Base-by-base conservation (phyloP, 2,797 vertebrate genomes). In the Lutjanus argentimaculatus region DNA sequence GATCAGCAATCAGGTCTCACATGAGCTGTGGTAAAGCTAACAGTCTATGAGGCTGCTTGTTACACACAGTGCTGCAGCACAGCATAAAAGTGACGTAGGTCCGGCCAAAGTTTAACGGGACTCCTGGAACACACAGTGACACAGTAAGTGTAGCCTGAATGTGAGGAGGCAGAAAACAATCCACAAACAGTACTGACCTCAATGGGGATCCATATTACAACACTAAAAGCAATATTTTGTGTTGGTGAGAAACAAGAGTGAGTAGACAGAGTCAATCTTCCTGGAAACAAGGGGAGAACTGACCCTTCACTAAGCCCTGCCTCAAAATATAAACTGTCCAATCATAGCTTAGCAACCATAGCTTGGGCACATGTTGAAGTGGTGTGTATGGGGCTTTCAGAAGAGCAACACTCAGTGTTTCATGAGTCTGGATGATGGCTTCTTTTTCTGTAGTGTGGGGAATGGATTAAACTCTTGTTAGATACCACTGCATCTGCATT, bases 1-100 rank as follows among this genome's bases (percentile, higher is more conserved):
- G 19, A 75, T 79, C 56, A 25, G 6, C 11, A 13, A 79, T 79
- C 42, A 67, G 81, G 40, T 40, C 68, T 80, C 80, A 74, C 15
- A 22, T 45, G 81, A 73, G 43, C 61, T 72, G 77, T 6, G 40
- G 77, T 65, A 4, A 19, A 43, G 25, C 7, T 6, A 19, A 12
- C 22, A n/a, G 42, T 25, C 40, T 3, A 22, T 49, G 11, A 30
- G 30, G 55, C 21, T 30, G 61, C 14, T 19, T 14, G 10, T 15
- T 12, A 45, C 7, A 52, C 63, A n/a, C 21, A 22, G 45, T 45
- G 56, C 48, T 21, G 30, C 6, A 11, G 17, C 13, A 30, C 11
- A 7, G 19, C 52, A 61, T 45, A 45, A 40, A 22, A 43, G 22
- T 68, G 67, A 65, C 25, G 36, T 21, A 48, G 16, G 45, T 30